Evolutionary conservation across 1,140 invertebrate species (phyloP).

Genomic region (Drosophila guanche): DNA sequence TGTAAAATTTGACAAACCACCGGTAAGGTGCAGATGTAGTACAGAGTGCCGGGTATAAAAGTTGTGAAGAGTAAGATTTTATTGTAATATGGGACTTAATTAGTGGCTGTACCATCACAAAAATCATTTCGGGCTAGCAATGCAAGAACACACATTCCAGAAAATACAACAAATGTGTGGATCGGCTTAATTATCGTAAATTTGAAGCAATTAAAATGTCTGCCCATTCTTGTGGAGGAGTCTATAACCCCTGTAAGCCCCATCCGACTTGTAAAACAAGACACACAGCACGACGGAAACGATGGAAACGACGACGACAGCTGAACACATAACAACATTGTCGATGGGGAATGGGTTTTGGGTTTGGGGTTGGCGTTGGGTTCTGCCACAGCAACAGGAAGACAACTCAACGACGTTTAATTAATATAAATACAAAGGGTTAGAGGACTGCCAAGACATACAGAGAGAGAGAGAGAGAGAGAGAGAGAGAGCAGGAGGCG

Average conservation of each 20-base stretch:
- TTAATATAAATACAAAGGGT: slow-evolving; percentile 78
- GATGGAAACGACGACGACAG: slow-evolving; percentile 62
- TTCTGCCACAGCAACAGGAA: slow-evolving; percentile 52
- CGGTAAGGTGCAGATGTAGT: no score
- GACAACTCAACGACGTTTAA: slow-evolving; percentile 78
- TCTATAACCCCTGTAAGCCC: slow-evolving; percentile 55
- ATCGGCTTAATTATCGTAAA: slow-evolving; percentile 81
- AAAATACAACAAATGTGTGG: slow-evolving; percentile 74
- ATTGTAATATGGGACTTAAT: slow-evolving; percentile 60
- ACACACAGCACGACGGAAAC: slow-evolving; percentile 39
- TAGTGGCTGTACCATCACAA: slow-evolving; percentile 6
- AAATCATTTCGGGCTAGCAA: slow-evolving; percentile 65
- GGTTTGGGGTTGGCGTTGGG: neutral
- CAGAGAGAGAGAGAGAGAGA: neutral
- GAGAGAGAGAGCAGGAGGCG: neutral
- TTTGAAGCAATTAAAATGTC: slow-evolving; percentile 79
- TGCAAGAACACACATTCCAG: slow-evolving; percentile 41
- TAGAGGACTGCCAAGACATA: slow-evolving; percentile 15
- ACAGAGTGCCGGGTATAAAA: no score
- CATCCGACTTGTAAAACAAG: slow-evolving; percentile 73
- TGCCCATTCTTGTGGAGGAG: slow-evolving; percentile 35
- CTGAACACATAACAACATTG: slow-evolving; percentile 73
- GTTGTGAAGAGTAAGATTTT: no score
- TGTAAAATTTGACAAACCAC: no score
- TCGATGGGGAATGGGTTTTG: slow-evolving; percentile 39